A percentile compares a stretch with the other conserved stretches of the same genome.
These are phyloP conservation scores for Palythoa caribaeorum DNA, from an alignment of 92 coral and sea anemone species.

Conservation along the genomic window DNA sequence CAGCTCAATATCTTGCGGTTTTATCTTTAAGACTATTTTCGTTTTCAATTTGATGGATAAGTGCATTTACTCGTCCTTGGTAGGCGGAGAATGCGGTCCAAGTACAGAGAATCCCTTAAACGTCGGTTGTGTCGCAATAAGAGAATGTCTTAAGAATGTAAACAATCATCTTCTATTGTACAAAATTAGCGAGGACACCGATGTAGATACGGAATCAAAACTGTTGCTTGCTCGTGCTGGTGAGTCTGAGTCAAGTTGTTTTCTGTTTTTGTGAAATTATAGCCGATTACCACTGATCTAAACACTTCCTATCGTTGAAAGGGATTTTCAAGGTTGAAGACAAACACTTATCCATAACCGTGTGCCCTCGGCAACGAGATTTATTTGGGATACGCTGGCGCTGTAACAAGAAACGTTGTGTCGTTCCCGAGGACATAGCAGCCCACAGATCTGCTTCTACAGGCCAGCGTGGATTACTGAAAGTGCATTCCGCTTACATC, in stretches of 20 bases:
- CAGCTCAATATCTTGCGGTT: too few species aligned
- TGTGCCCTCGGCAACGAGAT: conserved; percentile 8
- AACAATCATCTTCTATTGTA: neutral
- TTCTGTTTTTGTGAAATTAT: too few species aligned
- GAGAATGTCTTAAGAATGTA: neutral
- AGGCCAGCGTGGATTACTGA: neutral
- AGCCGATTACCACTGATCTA: too few species aligned
- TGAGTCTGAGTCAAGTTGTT: too few species aligned
- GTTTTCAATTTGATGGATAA: neutral
- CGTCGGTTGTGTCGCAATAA: neutral
- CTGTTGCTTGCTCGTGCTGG: too few species aligned
- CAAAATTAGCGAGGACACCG: too few species aligned
- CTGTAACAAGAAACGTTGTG: neutral
- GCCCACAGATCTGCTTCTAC: neutral
- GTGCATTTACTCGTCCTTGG: neutral
- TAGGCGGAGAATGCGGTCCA: neutral
- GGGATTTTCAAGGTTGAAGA: neutral
- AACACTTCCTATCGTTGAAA: too few species aligned
- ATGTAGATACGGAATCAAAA: too few species aligned
- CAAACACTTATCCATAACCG: neutral
- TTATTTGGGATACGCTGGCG: conserved; percentile 10
- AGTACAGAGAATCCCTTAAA: neutral
- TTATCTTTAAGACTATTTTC: too few species aligned
- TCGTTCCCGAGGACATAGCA: neutral
- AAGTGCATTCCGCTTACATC: conserved; percentile 2